Base-by-base conservation (phyloP, 2,797 vertebrate genomes). In the Knipowitschia caucasica region DNA sequence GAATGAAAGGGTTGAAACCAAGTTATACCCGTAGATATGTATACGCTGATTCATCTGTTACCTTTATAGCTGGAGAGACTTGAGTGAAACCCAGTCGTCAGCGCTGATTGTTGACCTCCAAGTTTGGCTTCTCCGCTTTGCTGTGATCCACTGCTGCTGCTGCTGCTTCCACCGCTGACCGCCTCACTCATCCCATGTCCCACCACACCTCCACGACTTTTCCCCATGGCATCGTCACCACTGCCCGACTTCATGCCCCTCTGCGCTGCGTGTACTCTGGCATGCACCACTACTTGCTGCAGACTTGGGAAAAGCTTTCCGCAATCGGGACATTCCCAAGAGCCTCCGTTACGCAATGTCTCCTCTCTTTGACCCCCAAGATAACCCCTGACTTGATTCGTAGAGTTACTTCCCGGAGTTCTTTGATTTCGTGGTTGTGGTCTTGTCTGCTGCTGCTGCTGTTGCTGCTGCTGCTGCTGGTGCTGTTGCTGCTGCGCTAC, bases 321-420 rank as follows among this genome's bases (percentile, higher is more conserved):
- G 3, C 92, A 92, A 66, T 92, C 92, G 0, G 91, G 87, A 62
- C 93, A 94, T 80, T 92, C 91, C 82, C 89, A 92, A 0, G 91
- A 84, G 2, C 86, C 81, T 30, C 79, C 81, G 1, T 60, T 51
- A 24, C 65, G 75, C 46, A 24, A 3, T 0, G 78, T 40, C 12
- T 88, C 89, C 0, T 88, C 85, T 69, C 84, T 79, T 9, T 80
- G 67, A 47, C 85, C 82, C 55, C 83, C 87, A 0, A 88, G 80
- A 67, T 89, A 90, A 36, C 86, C 85, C 52, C 87, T 82, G 64
- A 89, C 81, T 53, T 90, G 88, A 55, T 91, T 89, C 0, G 83
- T 79, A 0, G 89, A 84, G 68, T 72, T 83, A 36, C 84, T 77
- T 21, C 74, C 61, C 3, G 50, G 65, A 31, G 73, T 59, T 55